Evolutionary conservation across 2,797 vertebrate species (phyloP), one percentile per base, ranked within the genome.

Genomic region (Falco berigora): DNA sequence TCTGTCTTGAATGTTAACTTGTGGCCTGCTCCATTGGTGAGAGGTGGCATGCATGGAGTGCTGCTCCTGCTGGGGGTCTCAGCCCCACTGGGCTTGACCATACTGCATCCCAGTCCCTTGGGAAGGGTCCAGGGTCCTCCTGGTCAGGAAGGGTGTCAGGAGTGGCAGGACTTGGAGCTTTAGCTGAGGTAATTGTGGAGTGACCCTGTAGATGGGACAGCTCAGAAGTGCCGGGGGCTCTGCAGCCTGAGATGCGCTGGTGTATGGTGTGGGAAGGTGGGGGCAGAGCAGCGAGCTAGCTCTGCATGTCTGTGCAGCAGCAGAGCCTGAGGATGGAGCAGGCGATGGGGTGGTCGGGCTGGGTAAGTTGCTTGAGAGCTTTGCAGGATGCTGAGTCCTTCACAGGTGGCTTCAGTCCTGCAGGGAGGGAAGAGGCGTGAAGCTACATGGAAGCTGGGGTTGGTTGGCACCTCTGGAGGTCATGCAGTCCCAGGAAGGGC

Each of bases 101-200:
- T 20, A 2, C 27, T 2, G 0, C 5, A 2, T 19, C 55, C 21
- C 8, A 34, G 15, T 30, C n/a, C 30, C 40, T 38, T 0, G 2
- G 56, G 64, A 83, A 32, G 22, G 25, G 25, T 13, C 34, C 6
- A 3, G 34, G 40, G 25, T 14, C 22, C 4, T 24, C 38, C 36
- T 12, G 10, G 14, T 25, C 1, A 5, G 46, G 53, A 24, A 27
- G 14, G 32, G 25, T 28, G 36, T 14, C 4, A 14, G 20, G 5
- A 8, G 22, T 1, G 2, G 12, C 44, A 52, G 59, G 52, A 25
- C 22, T 20, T 47, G 34, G 20, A 24, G 27, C 32, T 42, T 58
- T 23, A 36, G 17, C 25, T 0, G 1, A 9, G 38, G 20, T 5
- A 27, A 16, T 19, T 1, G 3, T 36, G 76, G 44, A 34, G 58